Evolutionary conservation across 2,888 invertebrate species (phyloP).

Genomic region (Tanytarsus gracilentus): DNA sequence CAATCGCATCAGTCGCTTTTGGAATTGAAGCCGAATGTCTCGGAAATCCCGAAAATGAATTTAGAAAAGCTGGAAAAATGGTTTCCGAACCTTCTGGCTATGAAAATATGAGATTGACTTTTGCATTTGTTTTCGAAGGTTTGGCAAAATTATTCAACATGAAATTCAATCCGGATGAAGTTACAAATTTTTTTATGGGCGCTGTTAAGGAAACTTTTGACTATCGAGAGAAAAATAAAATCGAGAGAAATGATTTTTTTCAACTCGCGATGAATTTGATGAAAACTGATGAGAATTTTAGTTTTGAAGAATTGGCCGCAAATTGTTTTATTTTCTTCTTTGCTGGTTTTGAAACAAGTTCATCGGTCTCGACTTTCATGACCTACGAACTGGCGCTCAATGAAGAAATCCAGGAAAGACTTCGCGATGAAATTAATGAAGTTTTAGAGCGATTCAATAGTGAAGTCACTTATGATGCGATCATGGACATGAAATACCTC

Average conservation of each 20-base stretch:
- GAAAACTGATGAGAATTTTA: conserved; percentile 21
- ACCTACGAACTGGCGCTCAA: conserved; percentile 48
- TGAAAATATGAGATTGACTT: background rate
- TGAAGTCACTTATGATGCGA: conserved; percentile 38
- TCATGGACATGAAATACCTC: conserved; percentile 41
- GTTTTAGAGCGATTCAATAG: conserved; percentile 36
- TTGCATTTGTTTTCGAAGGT: background rate
- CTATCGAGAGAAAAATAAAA: conserved; percentile 40
- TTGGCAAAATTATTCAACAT: conserved; percentile 32
- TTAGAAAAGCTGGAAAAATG: conserved; percentile 33
- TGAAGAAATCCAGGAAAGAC: conserved; percentile 44
- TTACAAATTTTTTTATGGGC: conserved; percentile 44
- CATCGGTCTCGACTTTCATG: conserved; percentile 50
- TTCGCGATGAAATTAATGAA: conserved; percentile 41
- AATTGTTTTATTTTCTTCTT: conserved; percentile 22
- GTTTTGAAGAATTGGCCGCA: conserved; percentile 12
- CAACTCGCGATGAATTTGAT: conserved; percentile 30
- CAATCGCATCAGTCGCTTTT: conserved; percentile 46
- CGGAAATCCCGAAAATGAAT: conserved; percentile 40
- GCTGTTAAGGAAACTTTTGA: conserved; percentile 45
- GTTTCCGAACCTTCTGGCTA: background rate
- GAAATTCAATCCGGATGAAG: conserved; percentile 34
- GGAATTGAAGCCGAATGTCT: conserved; percentile 44
- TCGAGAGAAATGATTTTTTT: conserved; percentile 14
- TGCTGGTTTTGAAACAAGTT: conserved; percentile 55